Base-by-base conservation (phyloP, 2,797 vertebrate genomes). In the Phalanger gymnotis region DNA sequence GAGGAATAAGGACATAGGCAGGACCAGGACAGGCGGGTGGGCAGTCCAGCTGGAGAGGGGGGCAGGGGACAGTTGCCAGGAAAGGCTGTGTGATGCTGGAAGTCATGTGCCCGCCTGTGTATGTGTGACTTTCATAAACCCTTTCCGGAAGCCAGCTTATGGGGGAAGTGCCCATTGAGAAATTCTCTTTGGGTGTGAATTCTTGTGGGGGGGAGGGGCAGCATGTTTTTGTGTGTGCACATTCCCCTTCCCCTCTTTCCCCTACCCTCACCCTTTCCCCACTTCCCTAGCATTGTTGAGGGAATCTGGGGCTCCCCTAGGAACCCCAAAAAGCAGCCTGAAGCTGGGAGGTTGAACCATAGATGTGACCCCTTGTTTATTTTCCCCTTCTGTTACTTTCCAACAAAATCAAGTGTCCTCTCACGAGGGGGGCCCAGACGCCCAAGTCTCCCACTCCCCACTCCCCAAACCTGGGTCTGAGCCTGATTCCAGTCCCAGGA, bases 11-110 rank as follows among this genome's bases (percentile, higher is more conserved):
- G 66, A 31, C 66, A 40, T 7, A 7, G 66, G 66, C 31, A 81
- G 28, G n/a, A 73, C 16, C 10, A 28, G n/a, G 34, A 7, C 73
- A 47, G 22, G 25, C 1, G 73, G 40, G 19, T 31, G n/a, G n/a
- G 73, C 19, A 22, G 73, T 9, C 40, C 73, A 25, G 73, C 73
- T 51, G 73, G 40, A 25, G 40, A 87, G 40, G 73, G 61, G 73
- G 73, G 73, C 73, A 51, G 73, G 73, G 40, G 73, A 11, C 73
- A 87, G 22, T 12, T 98, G 98, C 98, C 98, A 98, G 98, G 98
- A 99, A 98, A 98, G 98, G 97, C 97, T 94, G 97, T 96, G 98
- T 97, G 97, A 97, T 97, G 98, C 97, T 98, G 97, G 97, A 98
- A 98, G 98, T 98, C 98, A 97, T 97, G 96, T 98, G 98, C 91